Base-by-base conservation (phyloP, 2,888 invertebrate genomes). In the Cacoxenus indagator region DNA sequence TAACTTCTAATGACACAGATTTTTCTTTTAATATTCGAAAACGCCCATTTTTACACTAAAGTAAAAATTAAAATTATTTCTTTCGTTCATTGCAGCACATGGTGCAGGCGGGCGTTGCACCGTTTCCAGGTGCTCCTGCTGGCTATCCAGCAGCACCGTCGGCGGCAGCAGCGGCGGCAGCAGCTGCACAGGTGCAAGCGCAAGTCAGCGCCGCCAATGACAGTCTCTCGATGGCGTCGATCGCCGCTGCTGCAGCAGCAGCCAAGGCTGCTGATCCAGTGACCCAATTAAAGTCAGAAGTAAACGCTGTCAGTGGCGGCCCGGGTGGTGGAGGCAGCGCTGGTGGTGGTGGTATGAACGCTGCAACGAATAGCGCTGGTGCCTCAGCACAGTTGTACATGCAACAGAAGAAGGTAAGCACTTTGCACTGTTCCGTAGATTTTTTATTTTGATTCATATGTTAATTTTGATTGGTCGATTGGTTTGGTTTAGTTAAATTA, bases 71-170 rank as follows among this genome's bases (percentile, higher is more conserved):
- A 8, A 55, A 3, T 9, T 65, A 26, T 65, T 11, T 54, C n/a
- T 71, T 46, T 70, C 48, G 71, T 68, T 69, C 48, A 19, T 78
- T 85, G 6, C 76, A 88, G 88, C 88, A 88, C 82, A 87, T 88
- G 86, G 87, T 88, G 85, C 87, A 87, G 76, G 85, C 88, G 73
- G 86, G 87, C 73, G 88, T 87, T 76, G 84, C 85, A 78, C 87
- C 87, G 68, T 88, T 84, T 77, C 86, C 86, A 62, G 87, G 87
- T 76, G 85, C 87, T 73, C 87, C 88, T 67, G 78, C 86, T 76
- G 88, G 87, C 81, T 88, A 84, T 81, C 87, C 88, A 70, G 84
- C 87, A 70, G 84, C 85, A 69, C 83, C 83, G 55, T 82, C 87
- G 67, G 79, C 78, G 54, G 85, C 84, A 73, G 85, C 86, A 64